Conservation (phyloP, 2,113 vertebrate genomes). For the Sylvicapra grimmia region DNA sequence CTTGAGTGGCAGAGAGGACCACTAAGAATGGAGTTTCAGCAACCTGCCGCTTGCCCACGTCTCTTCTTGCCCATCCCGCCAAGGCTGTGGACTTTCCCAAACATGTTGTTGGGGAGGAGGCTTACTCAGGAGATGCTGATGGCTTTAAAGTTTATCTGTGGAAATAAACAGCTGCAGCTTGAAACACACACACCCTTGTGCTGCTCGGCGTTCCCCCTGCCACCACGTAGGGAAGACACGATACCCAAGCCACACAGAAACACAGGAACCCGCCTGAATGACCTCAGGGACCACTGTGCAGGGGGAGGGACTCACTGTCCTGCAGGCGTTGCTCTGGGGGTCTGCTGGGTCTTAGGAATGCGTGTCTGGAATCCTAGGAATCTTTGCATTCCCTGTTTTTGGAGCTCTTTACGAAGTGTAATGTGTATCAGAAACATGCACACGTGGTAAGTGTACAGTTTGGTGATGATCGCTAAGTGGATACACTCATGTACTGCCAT, state of each 20-base stretch:
- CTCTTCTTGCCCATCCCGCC: background rate
- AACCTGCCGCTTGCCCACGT: background rate
- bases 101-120: background rate
- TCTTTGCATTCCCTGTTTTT: background rate
- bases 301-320: constrained; percentile 29
- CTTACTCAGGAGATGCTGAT: constrained; percentile 46
- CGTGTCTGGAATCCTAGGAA: background rate
- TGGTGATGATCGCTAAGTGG: background rate
- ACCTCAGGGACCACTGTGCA: fast-evolving
- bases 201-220: background rate
- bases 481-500: background rate
- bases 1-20: background rate
- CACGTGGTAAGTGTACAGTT: background rate
- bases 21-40: fast-evolving
- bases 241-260: background rate
- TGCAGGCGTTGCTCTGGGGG: background rate
- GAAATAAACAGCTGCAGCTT: constrained; percentile 60
- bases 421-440: background rate
- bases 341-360: background rate
- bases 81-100: background rate
- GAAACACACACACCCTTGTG: background rate
- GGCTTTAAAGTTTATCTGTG: constrained; percentile 48
- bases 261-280: background rate
- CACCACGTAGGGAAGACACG: background rate
- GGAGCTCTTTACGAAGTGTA: background rate